Evolutionary conservation across 2,888 invertebrate species (phyloP), one percentile per base, ranked within the genome.

Genomic region (Stegana nigrithorax): DNA sequence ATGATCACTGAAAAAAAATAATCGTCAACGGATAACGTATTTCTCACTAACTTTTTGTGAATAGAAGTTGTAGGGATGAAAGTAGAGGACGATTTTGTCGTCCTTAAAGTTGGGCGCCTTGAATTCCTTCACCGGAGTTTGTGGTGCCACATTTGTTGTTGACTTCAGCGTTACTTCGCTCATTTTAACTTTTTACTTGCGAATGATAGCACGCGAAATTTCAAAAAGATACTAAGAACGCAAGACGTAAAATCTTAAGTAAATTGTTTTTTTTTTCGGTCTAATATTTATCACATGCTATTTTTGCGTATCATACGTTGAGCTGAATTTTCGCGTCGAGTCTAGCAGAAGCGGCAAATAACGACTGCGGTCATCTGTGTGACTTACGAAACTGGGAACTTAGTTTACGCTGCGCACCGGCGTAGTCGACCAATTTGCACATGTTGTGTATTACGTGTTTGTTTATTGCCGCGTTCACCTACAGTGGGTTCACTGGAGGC

Each of bases 41-140:
- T n/a, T n/a, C n/a, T n/a, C 45, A 70, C 83, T 84, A 87, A 92
- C 92, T 90, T 92, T 92, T 87, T 92, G 92, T 32, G 91, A 91
- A 81, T 91, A 91, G 83, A 90, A 92, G 72, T 91, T 92, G 83
- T 91, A 91, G 67, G 90, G 89, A 84, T 91, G 91, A 75, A 90
- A 90, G 80, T 91, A 92, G 3, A 92, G 85, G 68, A 88, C 85
- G 64, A 90, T 84, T 65, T 89, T 88, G 59, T 82, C 72, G 17
- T 78, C 70, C 66, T 68, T 70, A 27, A 84, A 78, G 12, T 51
- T 68, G 21, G 85, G 85, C 12, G 80, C 80, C 66, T 81, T 79
- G 53, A 85, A 84, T 42, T 78, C 72, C 67, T 72, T 73, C 58
- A 58, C 57, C 10, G 29, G 12, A 17, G 55, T 27, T 5, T 63